phyloP scores from a whole-genome alignment of 1,140 invertebrate genomes.

The Drosophila novamexicana region DNA sequence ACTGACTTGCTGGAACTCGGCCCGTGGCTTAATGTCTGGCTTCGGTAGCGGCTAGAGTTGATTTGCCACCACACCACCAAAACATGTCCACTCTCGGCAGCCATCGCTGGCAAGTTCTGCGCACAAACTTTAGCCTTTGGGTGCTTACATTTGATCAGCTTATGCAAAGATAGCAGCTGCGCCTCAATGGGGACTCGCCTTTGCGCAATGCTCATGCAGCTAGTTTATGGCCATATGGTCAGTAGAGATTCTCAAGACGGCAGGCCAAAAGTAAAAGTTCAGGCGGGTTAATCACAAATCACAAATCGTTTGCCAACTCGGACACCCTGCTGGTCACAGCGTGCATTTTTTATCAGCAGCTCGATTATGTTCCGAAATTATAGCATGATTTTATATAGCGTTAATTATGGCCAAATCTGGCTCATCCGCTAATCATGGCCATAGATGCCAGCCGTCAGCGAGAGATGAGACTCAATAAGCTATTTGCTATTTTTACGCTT shows the following conservation, averaged over 20 bases:
- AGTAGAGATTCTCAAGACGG: conserved; percentile 49
- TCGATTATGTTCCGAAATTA: conserved; percentile 39
- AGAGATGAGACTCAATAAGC: conserved; percentile 5
- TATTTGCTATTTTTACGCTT: conserved; percentile 14
- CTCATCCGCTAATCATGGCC: conserved; percentile 57
- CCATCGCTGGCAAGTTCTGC: conserved; percentile 46
- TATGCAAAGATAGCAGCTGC: conserved; percentile 61
- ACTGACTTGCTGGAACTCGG: conserved; percentile 19
- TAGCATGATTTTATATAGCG: conserved; percentile 48
- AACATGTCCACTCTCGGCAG: conserved; percentile 32
- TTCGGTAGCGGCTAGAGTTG: conserved; percentile 37
- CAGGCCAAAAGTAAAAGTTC: conserved; percentile 66
- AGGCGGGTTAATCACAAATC: conserved; percentile 41
- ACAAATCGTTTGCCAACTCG: conserved; percentile 32
- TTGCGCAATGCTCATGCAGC: conserved; percentile 50
- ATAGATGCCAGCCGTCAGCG: conserved; percentile 17
- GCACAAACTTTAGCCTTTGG: conserved; percentile 76
- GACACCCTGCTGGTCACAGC: conserved; percentile 37
- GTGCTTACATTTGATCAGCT: conserved; percentile 57
- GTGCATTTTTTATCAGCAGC: conserved; percentile 18
- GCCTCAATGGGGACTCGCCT: conserved; percentile 20
- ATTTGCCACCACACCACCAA: conserved; percentile 39
- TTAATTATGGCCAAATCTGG: conserved; percentile 36
- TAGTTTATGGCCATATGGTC: conserved; percentile 51
- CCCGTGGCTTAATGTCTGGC: conserved; percentile 13